phyloP scores from a whole-genome alignment of 2,113 vertebrate species.

The Spheniscus mendiculus region DNA sequence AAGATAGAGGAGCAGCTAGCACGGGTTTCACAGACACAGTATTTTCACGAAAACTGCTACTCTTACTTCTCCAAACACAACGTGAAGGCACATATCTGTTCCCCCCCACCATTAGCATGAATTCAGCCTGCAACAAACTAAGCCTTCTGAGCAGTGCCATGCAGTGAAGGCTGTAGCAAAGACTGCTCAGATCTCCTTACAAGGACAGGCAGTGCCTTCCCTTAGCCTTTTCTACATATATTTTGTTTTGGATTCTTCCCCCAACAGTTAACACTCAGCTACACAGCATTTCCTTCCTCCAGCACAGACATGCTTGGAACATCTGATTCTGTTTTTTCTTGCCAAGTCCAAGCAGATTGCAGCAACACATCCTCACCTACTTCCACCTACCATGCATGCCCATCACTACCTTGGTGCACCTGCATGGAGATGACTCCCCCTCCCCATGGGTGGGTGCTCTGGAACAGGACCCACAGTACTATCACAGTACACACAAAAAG shows the following conservation, averaged over 20 bases:
- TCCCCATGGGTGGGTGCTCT: not conserved
- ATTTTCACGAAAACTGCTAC: not conserved
- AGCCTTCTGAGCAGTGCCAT: not conserved
- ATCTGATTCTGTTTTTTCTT: not conserved
- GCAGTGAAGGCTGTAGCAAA: not conserved
- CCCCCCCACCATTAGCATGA: not conserved
- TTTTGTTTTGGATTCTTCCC: not conserved
- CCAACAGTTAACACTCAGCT: not conserved
- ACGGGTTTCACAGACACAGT: not conserved
- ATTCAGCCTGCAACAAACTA: not conserved
- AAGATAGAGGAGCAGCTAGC: not conserved
- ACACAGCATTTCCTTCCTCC: not conserved
- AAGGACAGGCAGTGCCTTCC: not conserved
- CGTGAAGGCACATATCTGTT: not conserved
- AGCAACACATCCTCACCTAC: not conserved
- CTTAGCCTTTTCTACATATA: not conserved
- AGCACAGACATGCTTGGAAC: fast-evolving
- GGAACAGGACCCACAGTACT: not conserved
- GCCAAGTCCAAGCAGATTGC: not conserved
- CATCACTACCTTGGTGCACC: not conserved
- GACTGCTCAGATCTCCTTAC: not conserved
- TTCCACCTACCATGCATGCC: fast-evolving
- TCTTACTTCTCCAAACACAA: not conserved
- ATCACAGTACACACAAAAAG: not conserved
- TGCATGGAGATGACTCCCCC: not conserved